Base-by-base conservation (phyloP, 2,888 invertebrate species). In the Aethes cnicana region DNA sequence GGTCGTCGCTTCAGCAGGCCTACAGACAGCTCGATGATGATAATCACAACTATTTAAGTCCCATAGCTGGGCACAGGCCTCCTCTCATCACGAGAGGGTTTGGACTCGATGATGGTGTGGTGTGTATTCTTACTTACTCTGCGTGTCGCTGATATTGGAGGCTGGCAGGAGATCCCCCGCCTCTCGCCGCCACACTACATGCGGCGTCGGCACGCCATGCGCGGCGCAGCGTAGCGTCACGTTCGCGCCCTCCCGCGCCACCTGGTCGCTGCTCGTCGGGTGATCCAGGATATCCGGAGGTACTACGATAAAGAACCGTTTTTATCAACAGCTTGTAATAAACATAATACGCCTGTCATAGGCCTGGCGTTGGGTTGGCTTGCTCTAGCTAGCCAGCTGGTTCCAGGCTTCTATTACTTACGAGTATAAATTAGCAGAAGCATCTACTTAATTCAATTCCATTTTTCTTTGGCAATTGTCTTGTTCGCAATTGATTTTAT, bases 211-310 rank as follows among this genome's bases (percentile, higher is more conserved):
- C 11, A 95, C 94, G 3, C 97, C 96, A 46, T 95, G 95, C 0
- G 97, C 97, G 8, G 95, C 95, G 75, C 97, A 98, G 9, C 93
- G 91, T 46, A 98, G 90, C 53, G 95, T 95, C 46, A 97, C 96
- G 71, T 96, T 96, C 59, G 94, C 94, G 14, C 96, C 96, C 80
- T 97, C 97, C 23, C 94, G 84, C 5, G 96, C 96, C 56, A 95
- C 93, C 91, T 95, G 94, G 83, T 96, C 96, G 59, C 95, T 94
- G 75, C 95, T 96, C 43, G 96, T 96, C 28, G 95, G 95, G 72
- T 95, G 94, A 86, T 96, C 96, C 74, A 96, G 87, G 68, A 96
- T 96, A 75, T 96, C 96, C 50, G 96, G 96, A 20, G 96, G 95
- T 55, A 96, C 96, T 95, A 44, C 4, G 35, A 6, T 18, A 35